Evolutionary conservation across 2,888 invertebrate species (phyloP), one percentile per base, ranked within the genome.

Genomic region (Oscheius myriophilus): DNA sequence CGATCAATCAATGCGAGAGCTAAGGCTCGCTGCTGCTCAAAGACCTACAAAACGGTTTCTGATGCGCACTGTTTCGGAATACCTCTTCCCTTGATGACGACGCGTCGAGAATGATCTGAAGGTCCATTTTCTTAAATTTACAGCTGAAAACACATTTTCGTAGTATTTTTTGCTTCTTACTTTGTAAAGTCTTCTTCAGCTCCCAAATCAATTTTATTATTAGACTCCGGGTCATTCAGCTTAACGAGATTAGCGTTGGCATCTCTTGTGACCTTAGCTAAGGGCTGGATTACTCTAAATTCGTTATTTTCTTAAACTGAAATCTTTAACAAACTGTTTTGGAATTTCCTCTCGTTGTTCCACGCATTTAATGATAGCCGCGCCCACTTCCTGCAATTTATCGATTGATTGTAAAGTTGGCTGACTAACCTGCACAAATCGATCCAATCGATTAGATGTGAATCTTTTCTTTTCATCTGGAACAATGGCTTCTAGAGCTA

Each of bases 11-110:
- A 65, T 16, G 73, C 68, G 25, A 82, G 71, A 14, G 83, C 82
- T 18, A 84, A 39, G 39, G 84, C 82, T n/a, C 83, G 53, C 64
- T 84, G 84, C 42, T 76, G 78, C 64, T 85, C 84, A 69, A 84
- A 84, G 1, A 83, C 72, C 73, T 71, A 16, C 39, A 52, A 53
- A 43, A 23, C 23, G 11, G 11, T 18, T 49, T 25, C 2, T 6
- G 6, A 16, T 54, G 12, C 33, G 6, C n/a, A 23, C 12, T n/a
- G 3, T 7, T 21, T n/a, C 2, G 9, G 3, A 6, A 16, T 58
- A 71, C 82, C 9, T 70, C 75, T 57, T 83, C 76, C 21, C 82
- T 64, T 0, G 81, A 82, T 7, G 81, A 70, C 0, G 82, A 83
- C 6, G 84, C 83, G 63, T 83, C 83, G 53, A 83, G 55, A 25